Evolutionary conservation across 1,140 invertebrate genomes (phyloP).

Genomic region (Zophobas morio): DNA sequence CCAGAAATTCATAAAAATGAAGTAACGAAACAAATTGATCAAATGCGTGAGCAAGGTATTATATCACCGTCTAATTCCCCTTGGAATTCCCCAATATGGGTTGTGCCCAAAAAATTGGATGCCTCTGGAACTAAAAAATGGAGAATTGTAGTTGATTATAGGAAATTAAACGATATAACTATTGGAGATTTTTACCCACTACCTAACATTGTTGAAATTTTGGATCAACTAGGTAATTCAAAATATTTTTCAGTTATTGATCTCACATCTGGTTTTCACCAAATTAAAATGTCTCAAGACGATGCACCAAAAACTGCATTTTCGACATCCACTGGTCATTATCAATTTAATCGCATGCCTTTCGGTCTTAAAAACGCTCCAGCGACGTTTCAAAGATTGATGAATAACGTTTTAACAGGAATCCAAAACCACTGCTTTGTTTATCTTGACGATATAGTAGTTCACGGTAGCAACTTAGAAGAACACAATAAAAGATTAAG

Average conservation of each 20-base stretch:
- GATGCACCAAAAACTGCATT: too few relatives aligned
- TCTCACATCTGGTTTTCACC: too few relatives aligned
- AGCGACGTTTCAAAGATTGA: too few relatives aligned
- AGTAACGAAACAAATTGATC: conserved; percentile 55
- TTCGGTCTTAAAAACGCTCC: too few relatives aligned
- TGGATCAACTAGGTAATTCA: conserved; percentile 64
- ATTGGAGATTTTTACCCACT: conserved; percentile 68
- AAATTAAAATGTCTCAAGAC: too few relatives aligned
- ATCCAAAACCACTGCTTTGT: too few relatives aligned
- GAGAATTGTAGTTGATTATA: conserved; percentile 65
- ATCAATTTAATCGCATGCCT: too few relatives aligned
- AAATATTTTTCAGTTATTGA: conserved; percentile 61
- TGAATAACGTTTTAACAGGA: too few relatives aligned
- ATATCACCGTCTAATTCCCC: conserved; percentile 52
- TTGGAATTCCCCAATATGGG: conserved; percentile 46
- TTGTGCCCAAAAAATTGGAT: conserved; percentile 63
- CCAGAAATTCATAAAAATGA: conserved; percentile 50
- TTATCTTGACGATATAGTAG: too few relatives aligned
- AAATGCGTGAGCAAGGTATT: conserved; percentile 54
- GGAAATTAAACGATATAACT: conserved; percentile 64
- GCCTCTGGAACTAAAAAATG: conserved; percentile 61
- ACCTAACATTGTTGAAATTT: conserved; percentile 70
- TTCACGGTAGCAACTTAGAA: too few relatives aligned
- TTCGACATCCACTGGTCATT: too few relatives aligned
- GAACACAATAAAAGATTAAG: too few relatives aligned